Evolutionary conservation across 2,113 vertebrate genomes (phyloP).

Genomic region (Nesoenas mayeri): DNA sequence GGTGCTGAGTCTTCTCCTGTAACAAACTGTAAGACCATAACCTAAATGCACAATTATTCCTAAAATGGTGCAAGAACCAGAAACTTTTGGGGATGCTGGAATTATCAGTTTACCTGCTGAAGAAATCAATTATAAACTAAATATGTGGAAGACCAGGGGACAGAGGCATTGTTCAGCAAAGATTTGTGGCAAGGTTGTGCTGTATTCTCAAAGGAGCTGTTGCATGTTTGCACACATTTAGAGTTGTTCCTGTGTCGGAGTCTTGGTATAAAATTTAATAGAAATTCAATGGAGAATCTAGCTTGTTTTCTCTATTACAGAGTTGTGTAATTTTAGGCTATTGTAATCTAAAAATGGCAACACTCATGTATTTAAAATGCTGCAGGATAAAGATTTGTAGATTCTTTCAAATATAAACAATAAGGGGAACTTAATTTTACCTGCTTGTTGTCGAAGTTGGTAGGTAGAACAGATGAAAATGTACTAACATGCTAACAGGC

Average conservation of each 20-base stretch:
- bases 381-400: neutral
- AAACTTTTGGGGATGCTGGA: neutral
- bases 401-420: neutral
- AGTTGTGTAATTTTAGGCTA: neutral
- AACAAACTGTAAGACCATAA: neutral
- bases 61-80: neutral
- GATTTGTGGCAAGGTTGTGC: neutral
- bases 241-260: neutral
- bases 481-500: neutral
- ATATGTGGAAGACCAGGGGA: rapidly evolving
- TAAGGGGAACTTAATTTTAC: neutral
- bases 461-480: neutral
- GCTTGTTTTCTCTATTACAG: neutral
- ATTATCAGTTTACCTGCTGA: neutral
- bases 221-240: neutral
- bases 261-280: neutral
- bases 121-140: neutral
- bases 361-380: neutral
- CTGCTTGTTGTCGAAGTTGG: neutral
- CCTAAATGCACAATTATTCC: neutral
- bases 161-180: neutral
- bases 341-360: neutral
- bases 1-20: neutral
- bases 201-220: neutral
- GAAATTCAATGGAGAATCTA: neutral